These are phyloP conservation scores for Linnaemya tessellans DNA, from an alignment of 2,888 invertebrate species.

Conservation along the genomic window DNA sequence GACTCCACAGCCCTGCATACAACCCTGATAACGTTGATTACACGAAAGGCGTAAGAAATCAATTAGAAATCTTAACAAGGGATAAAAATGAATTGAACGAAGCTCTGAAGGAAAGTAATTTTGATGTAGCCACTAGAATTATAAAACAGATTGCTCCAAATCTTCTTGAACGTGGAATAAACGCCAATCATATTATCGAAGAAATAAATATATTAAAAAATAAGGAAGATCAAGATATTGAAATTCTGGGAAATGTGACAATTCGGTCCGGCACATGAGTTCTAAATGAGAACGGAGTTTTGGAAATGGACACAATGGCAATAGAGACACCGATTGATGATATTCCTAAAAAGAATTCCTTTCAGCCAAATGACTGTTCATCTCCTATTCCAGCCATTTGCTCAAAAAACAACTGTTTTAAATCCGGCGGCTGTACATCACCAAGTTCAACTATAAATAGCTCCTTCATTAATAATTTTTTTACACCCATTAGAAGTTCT, in stretches of 20 bases:
- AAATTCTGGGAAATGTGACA: slow-evolving; percentile 29
- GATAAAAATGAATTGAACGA: no score
- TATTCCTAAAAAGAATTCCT: not conserved
- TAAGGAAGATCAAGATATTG: slow-evolving; percentile 2
- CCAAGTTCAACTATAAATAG: not conserved
- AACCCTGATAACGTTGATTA: slow-evolving; percentile 44
- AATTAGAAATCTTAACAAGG: no score
- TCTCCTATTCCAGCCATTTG: slow-evolving; percentile 41
- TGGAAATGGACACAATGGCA: slow-evolving; percentile 12
- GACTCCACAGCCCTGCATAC: no score
- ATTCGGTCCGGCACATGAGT: slow-evolving; percentile 31
- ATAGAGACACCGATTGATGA: not conserved
- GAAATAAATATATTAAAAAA: no score
- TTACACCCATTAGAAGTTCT: not conserved
- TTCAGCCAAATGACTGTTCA: no score
- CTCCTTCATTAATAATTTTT: not conserved
- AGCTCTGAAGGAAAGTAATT: slow-evolving; percentile 7
- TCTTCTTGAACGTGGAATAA: no score
- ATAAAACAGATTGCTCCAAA: no score
- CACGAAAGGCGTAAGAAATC: no score
- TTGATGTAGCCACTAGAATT: not conserved
- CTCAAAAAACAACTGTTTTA: not conserved
- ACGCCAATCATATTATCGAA: no score
- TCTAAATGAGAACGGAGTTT: slow-evolving; percentile 28
- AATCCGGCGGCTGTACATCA: not conserved